Evolutionary conservation across 2,888 invertebrate species (phyloP), one percentile per base, ranked within the genome.

Genomic region (Drosophila glabriapex): DNA sequence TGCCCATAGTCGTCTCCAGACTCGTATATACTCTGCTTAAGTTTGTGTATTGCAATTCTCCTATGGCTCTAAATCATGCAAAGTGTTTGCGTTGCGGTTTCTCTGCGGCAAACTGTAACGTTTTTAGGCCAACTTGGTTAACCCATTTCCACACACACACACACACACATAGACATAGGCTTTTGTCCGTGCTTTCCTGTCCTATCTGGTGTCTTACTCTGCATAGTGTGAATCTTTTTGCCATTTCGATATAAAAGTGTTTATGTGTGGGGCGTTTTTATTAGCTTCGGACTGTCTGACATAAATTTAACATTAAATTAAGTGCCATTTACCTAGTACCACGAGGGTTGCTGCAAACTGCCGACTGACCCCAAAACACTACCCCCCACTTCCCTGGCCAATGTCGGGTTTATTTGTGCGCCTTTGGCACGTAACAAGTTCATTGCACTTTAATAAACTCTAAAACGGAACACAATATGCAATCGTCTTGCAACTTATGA

Each of bases 251-350:
- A 54, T 65, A 54, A 55, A 69, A 67, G 52, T 61, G 73, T 68
- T 68, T 80, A 64, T 80, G 58, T 70, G 73, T 61, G 66, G 75
- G 82, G 82, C 84, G 73, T 73, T 88, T 88, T 83, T 88, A 88
- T 88, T 85, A 86, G 78, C 85, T 62, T 68, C 64, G 46, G 74
- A 66, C 80, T 73, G 87, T 80, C 76, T 79, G 73, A 82, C 90
- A 85, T 86, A 89, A 83, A 89, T 87, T 89, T 65, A 80, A 79
- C 85, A 88, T 89, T 80, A 89, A 89, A 89, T 89, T 83, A 86
- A 89, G 83, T 89, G 80, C 75, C 78, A 70, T 83, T 84, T 77
- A 83, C 84, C 81, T 67, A 55, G 55, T 63, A 70, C 52, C 7
- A 41, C 41, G 55, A 76, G 79, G 76, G 71, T 70, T 65, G 73